phyloP scores from a whole-genome alignment of 2,888 invertebrate species.

The Cephus pygmeus region DNA sequence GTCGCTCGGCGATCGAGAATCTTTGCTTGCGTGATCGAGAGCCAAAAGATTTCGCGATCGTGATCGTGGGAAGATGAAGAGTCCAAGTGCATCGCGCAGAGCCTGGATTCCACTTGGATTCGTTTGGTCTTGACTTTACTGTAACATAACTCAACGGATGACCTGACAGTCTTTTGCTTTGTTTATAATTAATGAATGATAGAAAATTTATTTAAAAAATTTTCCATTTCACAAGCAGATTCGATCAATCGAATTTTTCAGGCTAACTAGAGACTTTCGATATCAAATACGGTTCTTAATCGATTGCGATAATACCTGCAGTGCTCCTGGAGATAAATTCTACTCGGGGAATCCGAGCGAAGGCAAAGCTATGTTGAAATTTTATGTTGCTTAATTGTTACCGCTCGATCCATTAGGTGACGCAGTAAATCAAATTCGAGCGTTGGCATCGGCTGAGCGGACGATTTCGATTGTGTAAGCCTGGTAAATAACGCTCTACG shows the following conservation, averaged over 20 bases:
- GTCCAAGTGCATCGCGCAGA: neutral
- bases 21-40: conserved; percentile 51
- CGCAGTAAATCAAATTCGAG: neutral
- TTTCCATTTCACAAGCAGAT: neutral
- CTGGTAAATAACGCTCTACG: neutral
- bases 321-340: neutral
- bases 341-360: neutral
- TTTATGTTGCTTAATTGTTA: neutral
- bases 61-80: conserved; percentile 49
- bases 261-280: neutral
- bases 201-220: too few relatives aligned
- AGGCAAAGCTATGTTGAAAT: neutral
- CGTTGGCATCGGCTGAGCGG: neutral
- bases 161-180: neutral
- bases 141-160: neutral
- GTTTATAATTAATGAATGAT: neutral
- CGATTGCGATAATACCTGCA: neutral
- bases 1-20: neutral
- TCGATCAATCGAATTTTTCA: neutral
- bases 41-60: conserved; percentile 46
- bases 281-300: neutral
- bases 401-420: neutral
- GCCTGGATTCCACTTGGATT: neutral
- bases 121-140: neutral
- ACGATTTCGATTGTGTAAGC: neutral